Evolutionary conservation across 2,797 vertebrate genomes (phyloP).

Genomic region (Eulemur albifrons): DNA sequence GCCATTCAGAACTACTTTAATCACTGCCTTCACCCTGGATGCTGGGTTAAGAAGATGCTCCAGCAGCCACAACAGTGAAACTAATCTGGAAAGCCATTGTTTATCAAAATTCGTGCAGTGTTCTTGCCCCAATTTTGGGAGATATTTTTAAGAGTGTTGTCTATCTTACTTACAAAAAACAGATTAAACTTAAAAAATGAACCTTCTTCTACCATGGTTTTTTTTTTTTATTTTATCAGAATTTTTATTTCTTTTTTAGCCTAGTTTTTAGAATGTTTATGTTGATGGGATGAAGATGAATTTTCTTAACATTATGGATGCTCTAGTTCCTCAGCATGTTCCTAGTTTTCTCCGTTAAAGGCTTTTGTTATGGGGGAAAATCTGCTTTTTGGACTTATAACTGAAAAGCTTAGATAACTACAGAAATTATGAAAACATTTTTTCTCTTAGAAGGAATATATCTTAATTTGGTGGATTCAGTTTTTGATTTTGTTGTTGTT

Average conservation of each 20-base stretch:
- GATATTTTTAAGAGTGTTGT: constrained; percentile 9
- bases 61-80: background rate
- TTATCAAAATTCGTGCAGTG: background rate
- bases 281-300: background rate
- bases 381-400: background rate
- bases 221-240: constrained; percentile 5
- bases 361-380: background rate
- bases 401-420: background rate
- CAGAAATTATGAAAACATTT: background rate
- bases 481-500: background rate
- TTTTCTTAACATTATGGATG: background rate
- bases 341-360: background rate
- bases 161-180: background rate
- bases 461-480: background rate
- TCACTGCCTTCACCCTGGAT: background rate
- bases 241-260: background rate
- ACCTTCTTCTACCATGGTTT: background rate
- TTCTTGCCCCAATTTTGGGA: background rate
- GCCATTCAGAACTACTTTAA: background rate
- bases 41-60: background rate
- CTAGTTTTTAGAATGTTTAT: background rate
- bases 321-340: background rate
- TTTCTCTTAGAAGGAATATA: background rate
- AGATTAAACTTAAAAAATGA: background rate
- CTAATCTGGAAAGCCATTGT: background rate